phyloP scores from a whole-genome alignment of 2,888 invertebrate species.

The Odontocolon sp. region DNA sequence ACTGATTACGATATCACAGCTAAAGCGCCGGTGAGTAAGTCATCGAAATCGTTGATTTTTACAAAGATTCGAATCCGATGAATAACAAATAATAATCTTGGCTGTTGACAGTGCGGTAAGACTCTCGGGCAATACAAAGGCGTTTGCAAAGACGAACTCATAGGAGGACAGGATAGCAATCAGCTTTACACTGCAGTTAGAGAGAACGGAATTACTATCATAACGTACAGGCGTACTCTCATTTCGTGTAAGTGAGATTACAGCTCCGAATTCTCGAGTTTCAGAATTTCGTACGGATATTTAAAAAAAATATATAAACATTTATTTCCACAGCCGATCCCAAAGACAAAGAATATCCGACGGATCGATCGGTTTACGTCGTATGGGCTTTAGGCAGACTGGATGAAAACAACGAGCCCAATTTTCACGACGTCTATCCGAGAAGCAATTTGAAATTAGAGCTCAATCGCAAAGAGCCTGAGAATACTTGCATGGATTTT shows the following conservation, averaged over 20 bases:
- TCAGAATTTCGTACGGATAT: not conserved
- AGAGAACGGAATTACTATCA: constrained; percentile 88
- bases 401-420: constrained; percentile 89
- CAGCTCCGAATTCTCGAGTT: not conserved
- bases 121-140: constrained; percentile 93
- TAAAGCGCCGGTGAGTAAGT: constrained; percentile 86
- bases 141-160: constrained; percentile 91
- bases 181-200: constrained; percentile 89
- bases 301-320: not conserved
- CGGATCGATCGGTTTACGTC: constrained; percentile 84
- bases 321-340: constrained; percentile 84
- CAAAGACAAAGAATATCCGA: constrained; percentile 88
- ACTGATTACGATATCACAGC: constrained; percentile 94
- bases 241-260: constrained; percentile 85
- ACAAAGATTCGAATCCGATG: not conserved
- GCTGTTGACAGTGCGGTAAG: constrained; percentile 87
- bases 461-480: constrained; percentile 85
- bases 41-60: not conserved
- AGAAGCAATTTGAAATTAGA: constrained; percentile 86
- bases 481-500: constrained; percentile 89
- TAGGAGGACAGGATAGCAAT: constrained; percentile 91
- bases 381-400: constrained; percentile 94
- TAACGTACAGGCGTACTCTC: constrained; percentile 90
- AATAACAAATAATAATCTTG: not conserved
- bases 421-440: constrained; percentile 91